Conservation (phyloP, 2,888 invertebrate species). For the Dascillus cervinus region DNA sequence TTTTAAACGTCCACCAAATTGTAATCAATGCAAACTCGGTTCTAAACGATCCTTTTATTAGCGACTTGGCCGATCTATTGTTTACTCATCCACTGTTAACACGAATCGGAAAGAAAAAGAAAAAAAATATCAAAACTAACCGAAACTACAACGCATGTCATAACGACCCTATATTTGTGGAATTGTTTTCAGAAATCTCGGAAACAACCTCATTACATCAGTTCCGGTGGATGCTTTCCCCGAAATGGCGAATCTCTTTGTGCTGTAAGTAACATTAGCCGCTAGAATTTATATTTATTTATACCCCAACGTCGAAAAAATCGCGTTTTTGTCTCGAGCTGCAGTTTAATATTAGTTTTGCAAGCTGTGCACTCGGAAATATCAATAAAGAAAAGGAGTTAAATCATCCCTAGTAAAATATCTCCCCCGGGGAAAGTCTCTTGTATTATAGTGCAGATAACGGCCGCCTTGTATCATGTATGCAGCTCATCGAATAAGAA, state of each 20-base stretch:
- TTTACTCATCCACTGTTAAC: too few species aligned
- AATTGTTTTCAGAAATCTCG: slow-evolving; percentile 59
- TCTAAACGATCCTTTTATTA: too few species aligned
- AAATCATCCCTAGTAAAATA: too few species aligned
- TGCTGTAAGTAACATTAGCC: slow-evolving; percentile 62
- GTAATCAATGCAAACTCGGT: background rate
- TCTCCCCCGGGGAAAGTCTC: too few species aligned
- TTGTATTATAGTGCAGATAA: too few species aligned
- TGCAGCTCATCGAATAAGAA: slow-evolving; percentile 7
- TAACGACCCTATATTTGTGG: slow-evolving; percentile 1
- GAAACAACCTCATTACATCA: slow-evolving; percentile 63
- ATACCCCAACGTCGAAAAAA: too few species aligned
- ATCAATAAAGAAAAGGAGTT: too few species aligned
- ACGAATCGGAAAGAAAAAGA: background rate
- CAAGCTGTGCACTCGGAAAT: too few species aligned
- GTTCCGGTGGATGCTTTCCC: slow-evolving; percentile 65
- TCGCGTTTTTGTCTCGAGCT: too few species aligned
- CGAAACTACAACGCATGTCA: background rate
- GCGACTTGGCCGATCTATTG: too few species aligned
- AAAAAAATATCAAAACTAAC: background rate
- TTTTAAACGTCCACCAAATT: background rate
- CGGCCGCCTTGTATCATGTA: background rate
- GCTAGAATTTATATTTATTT: background rate
- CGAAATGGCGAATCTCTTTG: slow-evolving; percentile 60
- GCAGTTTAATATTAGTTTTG: too few species aligned